Base-by-base conservation (phyloP, 2,888 invertebrate species). In the Ganaspis brasiliensis region DNA sequence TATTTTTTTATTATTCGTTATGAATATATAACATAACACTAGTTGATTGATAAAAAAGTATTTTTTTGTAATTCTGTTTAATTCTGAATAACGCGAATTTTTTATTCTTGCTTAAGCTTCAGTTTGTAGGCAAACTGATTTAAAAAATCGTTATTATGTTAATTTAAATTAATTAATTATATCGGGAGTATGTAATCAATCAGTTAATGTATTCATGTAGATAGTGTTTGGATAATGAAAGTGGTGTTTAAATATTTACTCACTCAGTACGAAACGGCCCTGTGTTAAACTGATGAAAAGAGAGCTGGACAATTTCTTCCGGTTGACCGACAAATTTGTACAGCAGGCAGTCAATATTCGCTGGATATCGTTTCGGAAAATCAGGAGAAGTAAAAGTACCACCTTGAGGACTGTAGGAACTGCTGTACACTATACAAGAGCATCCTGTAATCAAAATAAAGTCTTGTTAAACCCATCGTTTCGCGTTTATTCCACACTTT, bases 341-440 rank as follows among this genome's bases (percentile, higher is more conserved):
- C 74, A 97, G 94, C 72, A 97, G 94, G 90, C 97, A 97, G 92
- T 95, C 94, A 90, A 96, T 93, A 87, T 94, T 94, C 76, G 94
- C 91, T 8, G 95, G 95, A 92, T 97, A 97, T 76, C 95, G 94
- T 79, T 94, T 94, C 3, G 97, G 97, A 92, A 95, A 97, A 92
- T 97, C 96, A 19, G 97, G 97, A 85, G 96, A 96, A 89, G 94
- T 95, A 93, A 97, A 97, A 63, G 94, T 94, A 81, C 97, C 97
- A 83, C 94, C 95, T 89, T 95, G 95, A 92, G 95, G 95, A 86
- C 95, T 95, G 90, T 95, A 95, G 80, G 96, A 95, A 83, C 95
- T 95, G 87, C 96, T 95, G 93, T 95, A 97, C 80, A 95, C 94
- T 85, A 97, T 93, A 91, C 97, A 97, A 87, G 95, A 94, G 92